Base-by-base conservation (phyloP, 2,113 vertebrate genomes). In the Phalacrocorax brasilianus region DNA sequence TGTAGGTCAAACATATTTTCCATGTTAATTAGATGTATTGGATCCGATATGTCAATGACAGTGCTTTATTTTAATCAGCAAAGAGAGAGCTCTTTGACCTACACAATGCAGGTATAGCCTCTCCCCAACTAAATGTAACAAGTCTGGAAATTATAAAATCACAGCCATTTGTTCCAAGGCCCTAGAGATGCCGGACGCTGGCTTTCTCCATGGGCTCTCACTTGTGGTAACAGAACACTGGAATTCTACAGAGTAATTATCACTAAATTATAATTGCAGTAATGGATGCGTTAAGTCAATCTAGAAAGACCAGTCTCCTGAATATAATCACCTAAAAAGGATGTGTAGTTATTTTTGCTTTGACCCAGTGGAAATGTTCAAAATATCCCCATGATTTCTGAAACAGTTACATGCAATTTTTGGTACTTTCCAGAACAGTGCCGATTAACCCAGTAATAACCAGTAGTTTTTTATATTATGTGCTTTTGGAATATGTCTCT, bases 131-230 rank as follows among this genome's bases (percentile, higher is more conserved):
- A 89, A 89, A 63, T 71, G 56, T 55, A 96, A 78, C 53, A 91
- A 94, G 91, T 94, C 96, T 98, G 97, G 97, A 98, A 97, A 97
- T 96, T 96, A 97, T 97, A 97, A 97, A 97, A 94, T 84, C 84
- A 81, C 85, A 95, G 59, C 42, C 96, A 82, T 59, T 92, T 28
- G 7, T 94, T 96, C 70, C 82, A 92, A 63, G 87, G 49, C 94
- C 78, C 94, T 68, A 77, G 96, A 96, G 94, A 97, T 90, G 61
- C 35, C 9, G 61, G 42, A 93, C 3, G 8, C 67, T 94, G 83
- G 91, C 88, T 97, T 91, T 95, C 85, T 68, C 80, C 86, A 44
- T 70, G 77, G 65, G 66, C 68, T 85, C 61, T 97, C 83, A 77
- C 91, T 97, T 97, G 79, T 15, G 15, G 82, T 96, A 96, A 97